Evolutionary conservation across 2,888 invertebrate genomes (phyloP), one percentile per base, ranked within the genome.

Genomic region (Stenotaenia linearis): DNA sequence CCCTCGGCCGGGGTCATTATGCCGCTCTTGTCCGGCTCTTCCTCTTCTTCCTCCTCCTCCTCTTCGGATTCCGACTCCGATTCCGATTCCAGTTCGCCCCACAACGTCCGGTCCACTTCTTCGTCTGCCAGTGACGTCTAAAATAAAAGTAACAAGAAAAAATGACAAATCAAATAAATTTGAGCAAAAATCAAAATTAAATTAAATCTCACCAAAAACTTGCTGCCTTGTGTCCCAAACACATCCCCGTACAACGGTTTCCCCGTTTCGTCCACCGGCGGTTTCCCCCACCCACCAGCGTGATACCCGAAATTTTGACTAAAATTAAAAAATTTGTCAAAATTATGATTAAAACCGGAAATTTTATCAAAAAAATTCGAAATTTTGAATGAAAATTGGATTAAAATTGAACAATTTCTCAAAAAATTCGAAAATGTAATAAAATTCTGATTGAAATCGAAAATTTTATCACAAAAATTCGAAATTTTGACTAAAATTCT

Each of bases 281-380:
- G 99, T 86, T 99, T 99, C 81, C 99, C 98, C 98, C 98, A 99
- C 30, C 98, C 98, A 50, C 97, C 99, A 0, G 98, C 98, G 88
- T 99, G 98, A 87, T 99, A 99, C 21, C 99, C 99, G 87, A 99
- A 99, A n/a, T n/a, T n/a, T n/a, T n/a, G n/a, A n/a, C n/a, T n/a
- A n/a, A n/a, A n/a, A n/a, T n/a, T n/a, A n/a, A n/a, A n/a, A n/a
- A n/a, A n/a, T n/a, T n/a, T n/a, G n/a, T n/a, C n/a, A n/a, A n/a
- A n/a, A n/a, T n/a, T n/a, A n/a, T n/a, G n/a, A n/a, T n/a, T n/a
- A n/a, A n/a, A n/a, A n/a, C n/a, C n/a, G n/a, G n/a, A n/a, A n/a
- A n/a, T n/a, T n/a, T n/a, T n/a, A n/a, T n/a, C n/a, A n/a, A n/a
- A n/a, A n/a, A n/a, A n/a, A n/a, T n/a, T n/a, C n/a, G n/a, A n/a